Conservation (phyloP, 2,113 vertebrate genomes). For the Nibea coibor region DNA sequence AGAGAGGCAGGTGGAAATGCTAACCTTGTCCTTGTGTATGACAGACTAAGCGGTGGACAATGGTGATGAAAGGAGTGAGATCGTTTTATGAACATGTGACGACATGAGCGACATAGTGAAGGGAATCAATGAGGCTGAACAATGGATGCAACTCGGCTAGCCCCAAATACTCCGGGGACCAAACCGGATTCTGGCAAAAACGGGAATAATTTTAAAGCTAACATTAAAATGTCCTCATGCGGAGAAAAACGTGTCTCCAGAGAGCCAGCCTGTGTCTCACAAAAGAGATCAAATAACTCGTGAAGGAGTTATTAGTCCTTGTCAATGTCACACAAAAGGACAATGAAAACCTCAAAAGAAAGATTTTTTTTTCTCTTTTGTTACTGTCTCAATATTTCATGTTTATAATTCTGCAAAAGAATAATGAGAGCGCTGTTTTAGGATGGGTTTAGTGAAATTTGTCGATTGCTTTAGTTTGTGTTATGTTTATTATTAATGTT, state of each 20-base stretch:
- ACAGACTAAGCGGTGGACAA: constrained; percentile 7
- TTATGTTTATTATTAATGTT: background rate
- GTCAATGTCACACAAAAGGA: background rate
- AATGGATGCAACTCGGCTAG: background rate
- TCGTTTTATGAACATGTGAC: constrained; percentile 1
- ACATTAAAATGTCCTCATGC: background rate
- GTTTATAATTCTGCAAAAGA: background rate
- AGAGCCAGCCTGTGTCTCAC: background rate
- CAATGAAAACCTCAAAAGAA: background rate
- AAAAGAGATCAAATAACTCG: constrained; percentile 4
- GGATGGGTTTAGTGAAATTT: background rate
- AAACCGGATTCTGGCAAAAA: constrained; percentile 1
- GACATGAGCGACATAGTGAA: constrained; percentile 5
- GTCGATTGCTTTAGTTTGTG: background rate
- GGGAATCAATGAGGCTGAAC: constrained; percentile 13
- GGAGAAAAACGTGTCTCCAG: background rate
- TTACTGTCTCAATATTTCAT: background rate
- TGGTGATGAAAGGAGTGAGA: constrained; percentile 7
- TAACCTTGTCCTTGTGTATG: constrained; percentile 86
- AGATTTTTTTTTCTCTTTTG: background rate
- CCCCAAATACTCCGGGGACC: background rate
- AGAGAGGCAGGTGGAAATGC: constrained; percentile 83
- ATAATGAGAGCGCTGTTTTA: background rate
- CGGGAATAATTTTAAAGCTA: constrained; percentile 21
- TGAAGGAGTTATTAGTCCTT: background rate